Evolutionary conservation across 2,113 vertebrate species (phyloP).

Genomic region (Eurypyga helias): DNA sequence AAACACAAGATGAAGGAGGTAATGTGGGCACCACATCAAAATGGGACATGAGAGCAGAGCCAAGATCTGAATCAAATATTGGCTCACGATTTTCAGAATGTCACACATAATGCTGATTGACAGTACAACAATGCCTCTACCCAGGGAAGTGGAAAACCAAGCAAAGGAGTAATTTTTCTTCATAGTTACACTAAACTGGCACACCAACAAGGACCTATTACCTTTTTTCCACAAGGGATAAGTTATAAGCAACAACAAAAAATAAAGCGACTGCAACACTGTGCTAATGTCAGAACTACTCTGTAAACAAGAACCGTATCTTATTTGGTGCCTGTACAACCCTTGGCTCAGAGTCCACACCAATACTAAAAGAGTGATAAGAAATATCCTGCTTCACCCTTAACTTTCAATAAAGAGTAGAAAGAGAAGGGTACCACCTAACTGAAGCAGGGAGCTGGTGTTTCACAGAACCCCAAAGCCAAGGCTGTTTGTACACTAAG

Average conservation of each 20-base stretch:
- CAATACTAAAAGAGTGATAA: neutral
- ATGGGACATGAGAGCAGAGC: conserved; percentile 3
- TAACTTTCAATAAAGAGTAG: neutral
- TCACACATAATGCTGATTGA: conserved; percentile 56
- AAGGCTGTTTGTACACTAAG: neutral
- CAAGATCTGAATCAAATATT: conserved; percentile 50
- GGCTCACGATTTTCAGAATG: neutral
- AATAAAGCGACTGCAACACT: neutral
- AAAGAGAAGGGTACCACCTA: neutral
- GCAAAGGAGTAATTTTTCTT: conserved; percentile 51
- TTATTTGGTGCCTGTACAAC: neutral
- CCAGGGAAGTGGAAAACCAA: conserved; percentile 41
- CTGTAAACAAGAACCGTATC: neutral
- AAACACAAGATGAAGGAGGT: conserved; percentile 31
- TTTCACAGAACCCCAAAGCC: neutral
- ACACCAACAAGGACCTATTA: neutral
- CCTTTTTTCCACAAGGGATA: neutral
- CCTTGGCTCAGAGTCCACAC: neutral
- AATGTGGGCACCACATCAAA: conserved; percentile 47
- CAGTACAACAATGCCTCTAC: conserved; percentile 23
- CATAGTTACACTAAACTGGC: neutral
- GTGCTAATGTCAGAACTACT: neutral
- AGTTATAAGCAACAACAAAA: neutral
- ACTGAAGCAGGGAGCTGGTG: neutral
- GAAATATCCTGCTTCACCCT: neutral